These are phyloP conservation scores for Sesamia inferens DNA, from an alignment of 2,888 invertebrate species.

Conservation along the genomic window DNA sequence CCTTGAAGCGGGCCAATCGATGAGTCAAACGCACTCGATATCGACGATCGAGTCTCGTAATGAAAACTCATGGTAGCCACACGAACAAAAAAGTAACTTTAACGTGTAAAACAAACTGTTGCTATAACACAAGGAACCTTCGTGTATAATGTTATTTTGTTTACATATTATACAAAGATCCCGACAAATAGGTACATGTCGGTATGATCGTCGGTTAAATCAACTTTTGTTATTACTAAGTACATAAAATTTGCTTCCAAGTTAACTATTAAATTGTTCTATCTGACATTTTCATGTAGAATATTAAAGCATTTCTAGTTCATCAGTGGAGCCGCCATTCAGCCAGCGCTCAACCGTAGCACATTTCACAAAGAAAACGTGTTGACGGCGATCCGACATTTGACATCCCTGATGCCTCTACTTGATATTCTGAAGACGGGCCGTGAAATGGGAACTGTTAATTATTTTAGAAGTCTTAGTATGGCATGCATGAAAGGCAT, in stretches of 20 bases:
- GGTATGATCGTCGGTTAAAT: not conserved
- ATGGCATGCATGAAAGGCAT: not conserved
- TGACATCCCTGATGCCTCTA: conserved; percentile 26
- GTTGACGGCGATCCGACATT: conserved; percentile 38
- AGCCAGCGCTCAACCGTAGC: conserved; percentile 12
- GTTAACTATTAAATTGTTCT: not conserved
- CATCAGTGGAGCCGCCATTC: not conserved
- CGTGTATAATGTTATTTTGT: not conserved
- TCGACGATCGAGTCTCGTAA: too few species aligned
- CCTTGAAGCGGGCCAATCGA: too few species aligned
- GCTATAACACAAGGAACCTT: too few species aligned
- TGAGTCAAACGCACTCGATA: too few species aligned
- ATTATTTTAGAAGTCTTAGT: conserved; percentile 37
- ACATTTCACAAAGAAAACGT: conserved; percentile 18
- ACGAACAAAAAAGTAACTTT: not conserved
- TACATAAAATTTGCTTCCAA: not conserved
- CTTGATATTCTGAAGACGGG: conserved; percentile 27
- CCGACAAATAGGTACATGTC: not conserved
- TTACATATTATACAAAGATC: not conserved
- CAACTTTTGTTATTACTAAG: not conserved
- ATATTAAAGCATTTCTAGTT: conserved; percentile 23
- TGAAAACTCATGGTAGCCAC: too few species aligned
- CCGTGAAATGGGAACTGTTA: conserved; percentile 33
- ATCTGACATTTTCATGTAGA: not conserved
- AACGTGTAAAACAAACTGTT: not conserved